Conservation (phyloP, 2,888 invertebrate genomes). For the Drosophila cognata region DNA sequence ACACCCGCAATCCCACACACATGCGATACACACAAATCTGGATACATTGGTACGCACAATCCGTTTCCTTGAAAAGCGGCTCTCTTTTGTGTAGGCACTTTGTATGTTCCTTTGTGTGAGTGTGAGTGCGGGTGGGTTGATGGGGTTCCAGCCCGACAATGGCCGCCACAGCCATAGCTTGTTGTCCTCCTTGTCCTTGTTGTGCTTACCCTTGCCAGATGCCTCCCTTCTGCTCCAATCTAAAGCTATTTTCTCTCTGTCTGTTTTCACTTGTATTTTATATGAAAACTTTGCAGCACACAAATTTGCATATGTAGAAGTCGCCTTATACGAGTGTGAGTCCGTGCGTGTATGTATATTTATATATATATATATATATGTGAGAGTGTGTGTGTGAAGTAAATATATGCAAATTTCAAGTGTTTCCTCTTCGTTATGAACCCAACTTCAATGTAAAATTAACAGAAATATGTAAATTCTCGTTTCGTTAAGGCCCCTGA, state of each 20-base stretch:
- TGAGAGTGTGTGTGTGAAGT: conserved; percentile 45
- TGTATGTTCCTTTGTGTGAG: conserved; percentile 34
- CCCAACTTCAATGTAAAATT: conserved; percentile 82
- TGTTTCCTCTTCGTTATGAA: conserved; percentile 84
- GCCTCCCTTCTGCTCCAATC: conserved; percentile 7
- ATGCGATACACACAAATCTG: conserved; percentile 31
- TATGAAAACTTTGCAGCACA: conserved; percentile 80
- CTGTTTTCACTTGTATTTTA: conserved; percentile 81
- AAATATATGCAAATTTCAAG: conserved; percentile 83
- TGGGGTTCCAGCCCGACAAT: conserved; percentile 27
- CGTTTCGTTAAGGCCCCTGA: conserved; percentile 71
- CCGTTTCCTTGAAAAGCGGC: conserved; percentile 70
- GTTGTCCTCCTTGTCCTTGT: conserved; percentile 73
- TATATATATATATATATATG: not conserved
- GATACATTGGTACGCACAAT: conserved; percentile 72
- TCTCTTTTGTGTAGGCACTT: conserved; percentile 77
- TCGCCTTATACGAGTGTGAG: conserved; percentile 26
- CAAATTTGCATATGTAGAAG: conserved; percentile 77
- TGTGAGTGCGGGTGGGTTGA: conserved; percentile 12
- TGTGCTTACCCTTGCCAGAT: conserved; percentile 57
- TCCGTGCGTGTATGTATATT: conserved; percentile 25
- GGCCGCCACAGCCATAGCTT: conserved; percentile 54
- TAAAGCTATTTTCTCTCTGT: conserved; percentile 58
- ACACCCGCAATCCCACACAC: conserved; percentile 23
- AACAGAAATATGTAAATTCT: conserved; percentile 83